Conservation (phyloP, 37 sponge, comb jelly and placozoan species). For the Oopsacas minuta region DNA sequence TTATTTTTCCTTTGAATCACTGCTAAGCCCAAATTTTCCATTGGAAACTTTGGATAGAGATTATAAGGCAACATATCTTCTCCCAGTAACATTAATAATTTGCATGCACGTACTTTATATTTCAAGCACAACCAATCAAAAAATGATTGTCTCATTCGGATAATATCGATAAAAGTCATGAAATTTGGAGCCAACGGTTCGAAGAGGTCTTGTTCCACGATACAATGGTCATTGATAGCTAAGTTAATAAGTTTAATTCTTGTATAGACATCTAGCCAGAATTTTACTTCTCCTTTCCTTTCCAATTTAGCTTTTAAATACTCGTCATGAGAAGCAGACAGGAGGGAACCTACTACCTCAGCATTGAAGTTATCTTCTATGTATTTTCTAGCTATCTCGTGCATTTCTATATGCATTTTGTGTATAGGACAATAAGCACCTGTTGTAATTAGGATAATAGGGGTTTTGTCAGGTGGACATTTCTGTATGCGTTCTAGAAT, state of each 20-base stretch:
- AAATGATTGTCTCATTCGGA: neutral
- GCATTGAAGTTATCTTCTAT: neutral
- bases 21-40: neutral
- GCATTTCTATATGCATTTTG: constrained; percentile 17
- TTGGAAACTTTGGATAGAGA: neutral
- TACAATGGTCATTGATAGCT: neutral
- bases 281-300: neutral
- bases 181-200: neutral
- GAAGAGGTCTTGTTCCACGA: neutral
- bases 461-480: neutral
- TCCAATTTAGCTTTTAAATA: neutral
- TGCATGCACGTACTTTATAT: neutral
- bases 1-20: neutral
- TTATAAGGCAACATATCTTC: neutral
- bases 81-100: neutral
- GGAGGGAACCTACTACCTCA: neutral
- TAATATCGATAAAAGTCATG: neutral
- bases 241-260: neutral
- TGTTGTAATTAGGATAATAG: neutral
- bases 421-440: neutral
- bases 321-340: neutral
- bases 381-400: neutral
- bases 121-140: neutral
- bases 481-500: neutral
- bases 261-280: neutral